phyloP scores from a whole-genome alignment of 2,888 invertebrate species.

The Drosophila incognita region DNA sequence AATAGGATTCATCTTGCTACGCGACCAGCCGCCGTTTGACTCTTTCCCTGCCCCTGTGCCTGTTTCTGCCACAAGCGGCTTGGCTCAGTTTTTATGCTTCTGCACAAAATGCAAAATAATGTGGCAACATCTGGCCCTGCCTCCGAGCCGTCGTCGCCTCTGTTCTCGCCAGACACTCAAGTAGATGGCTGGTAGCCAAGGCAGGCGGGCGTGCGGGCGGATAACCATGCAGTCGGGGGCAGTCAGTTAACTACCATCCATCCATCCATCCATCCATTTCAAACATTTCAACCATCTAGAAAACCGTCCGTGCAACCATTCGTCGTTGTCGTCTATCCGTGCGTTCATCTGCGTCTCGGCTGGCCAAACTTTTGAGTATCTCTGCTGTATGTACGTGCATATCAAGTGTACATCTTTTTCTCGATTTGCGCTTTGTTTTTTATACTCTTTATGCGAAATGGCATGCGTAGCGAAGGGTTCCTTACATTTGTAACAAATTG shows the following conservation, averaged over 20 bases:
- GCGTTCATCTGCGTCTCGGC: constrained; percentile 68
- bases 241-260: constrained; percentile 61
- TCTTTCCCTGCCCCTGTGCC: constrained; percentile 15
- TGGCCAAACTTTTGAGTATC: constrained; percentile 68
- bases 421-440: constrained; percentile 52
- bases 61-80: constrained; percentile 23
- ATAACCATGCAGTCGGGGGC: constrained; percentile 37
- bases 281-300: constrained; percentile 17
- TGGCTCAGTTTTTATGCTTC: constrained; percentile 49
- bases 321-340: constrained; percentile 50
- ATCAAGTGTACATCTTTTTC: constrained; percentile 64
- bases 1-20: constrained; percentile 78
- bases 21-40: constrained; percentile 68
- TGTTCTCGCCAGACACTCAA: constrained; percentile 74
- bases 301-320: constrained; percentile 47
- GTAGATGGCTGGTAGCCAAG: constrained; percentile 46
- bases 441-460: constrained; percentile 11
- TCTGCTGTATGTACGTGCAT: constrained; percentile 55
- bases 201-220: constrained; percentile 10
- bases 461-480: not conserved
- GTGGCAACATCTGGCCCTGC: constrained; percentile 58
- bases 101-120: constrained; percentile 78
- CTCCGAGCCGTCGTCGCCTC: constrained; percentile 53
- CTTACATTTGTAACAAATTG: constrained; percentile 10
- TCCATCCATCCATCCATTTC: constrained; percentile 32